Conservation (phyloP, 2,888 invertebrate genomes). For the Lasioglossum calceatum region DNA sequence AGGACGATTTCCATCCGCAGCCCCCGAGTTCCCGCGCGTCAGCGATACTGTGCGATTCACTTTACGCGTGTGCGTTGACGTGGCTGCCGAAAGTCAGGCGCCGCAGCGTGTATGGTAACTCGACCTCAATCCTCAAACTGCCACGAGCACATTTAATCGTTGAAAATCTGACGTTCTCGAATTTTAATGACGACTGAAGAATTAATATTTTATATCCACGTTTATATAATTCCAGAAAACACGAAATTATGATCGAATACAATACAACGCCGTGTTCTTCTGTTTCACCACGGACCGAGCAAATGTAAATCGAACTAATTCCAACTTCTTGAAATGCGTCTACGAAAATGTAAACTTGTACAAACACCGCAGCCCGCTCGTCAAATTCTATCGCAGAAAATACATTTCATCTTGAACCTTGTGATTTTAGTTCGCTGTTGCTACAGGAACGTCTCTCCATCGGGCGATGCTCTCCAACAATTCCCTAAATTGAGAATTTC, state of each 20-base stretch:
- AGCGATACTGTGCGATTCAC: slow-evolving; percentile 24
- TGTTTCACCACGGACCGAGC: neutral
- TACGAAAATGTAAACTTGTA: neutral
- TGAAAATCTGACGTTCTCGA: neutral
- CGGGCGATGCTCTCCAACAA: neutral
- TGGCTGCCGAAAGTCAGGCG: slow-evolving; percentile 60
- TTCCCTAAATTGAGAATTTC: neutral
- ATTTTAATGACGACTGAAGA: neutral
- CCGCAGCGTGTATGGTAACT: neutral
- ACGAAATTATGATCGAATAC: neutral
- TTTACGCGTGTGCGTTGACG: slow-evolving; percentile 32
- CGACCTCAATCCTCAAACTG: neutral
- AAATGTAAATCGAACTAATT: neutral
- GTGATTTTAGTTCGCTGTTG: neutral
- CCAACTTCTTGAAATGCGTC: neutral
- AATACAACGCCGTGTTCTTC: neutral
- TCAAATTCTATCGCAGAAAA: neutral
- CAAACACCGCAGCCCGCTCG: neutral
- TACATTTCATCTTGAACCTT: neutral
- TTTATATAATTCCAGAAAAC: neutral
- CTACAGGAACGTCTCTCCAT: neutral
- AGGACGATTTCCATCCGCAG: neutral
- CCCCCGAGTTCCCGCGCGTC: slow-evolving; percentile 1
- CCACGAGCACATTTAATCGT: neutral
- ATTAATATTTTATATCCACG: neutral